Conservation (phyloP, 2,113 vertebrate genomes). For the Bubo bubo region DNA sequence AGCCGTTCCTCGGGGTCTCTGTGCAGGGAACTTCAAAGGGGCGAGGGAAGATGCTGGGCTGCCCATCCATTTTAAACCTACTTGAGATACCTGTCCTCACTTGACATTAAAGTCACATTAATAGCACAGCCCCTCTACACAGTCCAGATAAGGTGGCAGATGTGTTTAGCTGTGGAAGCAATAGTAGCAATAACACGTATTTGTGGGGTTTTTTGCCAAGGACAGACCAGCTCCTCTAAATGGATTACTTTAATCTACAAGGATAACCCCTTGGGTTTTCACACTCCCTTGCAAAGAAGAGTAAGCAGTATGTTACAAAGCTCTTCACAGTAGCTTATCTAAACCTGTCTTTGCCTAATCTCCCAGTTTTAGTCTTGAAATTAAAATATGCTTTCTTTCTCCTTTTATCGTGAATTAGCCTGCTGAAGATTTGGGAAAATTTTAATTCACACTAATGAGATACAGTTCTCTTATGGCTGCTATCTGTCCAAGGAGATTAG, state of each 20-base stretch:
- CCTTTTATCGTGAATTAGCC: not conserved
- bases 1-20: fast-evolving
- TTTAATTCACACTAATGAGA: not conserved
- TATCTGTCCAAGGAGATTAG: not conserved
- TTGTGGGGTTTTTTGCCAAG: not conserved
- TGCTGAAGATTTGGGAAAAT: not conserved
- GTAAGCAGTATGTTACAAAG: not conserved
- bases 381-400: not conserved
- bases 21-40: not conserved
- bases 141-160: not conserved
- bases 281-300: not conserved
- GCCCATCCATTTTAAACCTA: not conserved
- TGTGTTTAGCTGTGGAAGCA: not conserved
- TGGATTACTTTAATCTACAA: not conserved
- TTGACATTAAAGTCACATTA: not conserved
- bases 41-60: not conserved
- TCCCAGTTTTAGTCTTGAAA: not conserved
- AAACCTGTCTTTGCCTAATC: not conserved
- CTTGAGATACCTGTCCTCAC: not conserved
- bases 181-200: not conserved
- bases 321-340: not conserved
- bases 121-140: not conserved
- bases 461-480: not conserved
- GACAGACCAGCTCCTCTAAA: not conserved
- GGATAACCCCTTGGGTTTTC: not conserved